A percentile compares a stretch with the other conserved stretches of the same genome.
These are phyloP conservation scores for Myathropa florea DNA, from an alignment of 2,888 invertebrate species.

Conservation along the genomic window DNA sequence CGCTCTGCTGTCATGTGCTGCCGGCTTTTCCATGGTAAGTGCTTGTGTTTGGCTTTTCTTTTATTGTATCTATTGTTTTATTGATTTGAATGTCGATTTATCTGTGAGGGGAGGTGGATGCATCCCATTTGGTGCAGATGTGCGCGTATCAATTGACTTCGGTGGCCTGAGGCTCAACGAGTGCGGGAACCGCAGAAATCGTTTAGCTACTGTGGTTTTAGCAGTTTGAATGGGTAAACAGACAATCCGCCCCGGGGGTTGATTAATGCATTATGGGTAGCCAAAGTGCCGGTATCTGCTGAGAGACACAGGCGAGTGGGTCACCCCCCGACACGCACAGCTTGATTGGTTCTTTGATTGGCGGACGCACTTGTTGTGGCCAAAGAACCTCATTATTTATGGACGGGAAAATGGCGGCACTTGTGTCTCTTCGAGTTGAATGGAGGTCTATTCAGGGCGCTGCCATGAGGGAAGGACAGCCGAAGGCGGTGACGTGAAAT, in stretches of 20 bases:
- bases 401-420: neutral
- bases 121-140: neutral
- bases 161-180: neutral
- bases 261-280: neutral
- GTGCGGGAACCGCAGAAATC: neutral
- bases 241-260: neutral
- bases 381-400: neutral
- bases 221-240: neutral
- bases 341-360: too few relatives aligned
- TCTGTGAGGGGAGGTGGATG: neutral
- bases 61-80: neutral
- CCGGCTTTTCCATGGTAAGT: constrained; percentile 47
- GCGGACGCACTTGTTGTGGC: neutral
- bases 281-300: neutral
- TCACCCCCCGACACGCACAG: too few relatives aligned
- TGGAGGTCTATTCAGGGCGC: too few relatives aligned
- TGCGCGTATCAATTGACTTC: neutral
- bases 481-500: too few relatives aligned
- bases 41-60: neutral
- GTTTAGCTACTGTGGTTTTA: neutral
- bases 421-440: neutral
- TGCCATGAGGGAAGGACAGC: too few relatives aligned
- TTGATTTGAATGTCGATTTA: neutral
- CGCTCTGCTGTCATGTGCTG: constrained; percentile 36
- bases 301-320: too few relatives aligned